phyloP scores from a whole-genome alignment of 2,888 invertebrate genomes.

The Cheilosia scutellata region DNA sequence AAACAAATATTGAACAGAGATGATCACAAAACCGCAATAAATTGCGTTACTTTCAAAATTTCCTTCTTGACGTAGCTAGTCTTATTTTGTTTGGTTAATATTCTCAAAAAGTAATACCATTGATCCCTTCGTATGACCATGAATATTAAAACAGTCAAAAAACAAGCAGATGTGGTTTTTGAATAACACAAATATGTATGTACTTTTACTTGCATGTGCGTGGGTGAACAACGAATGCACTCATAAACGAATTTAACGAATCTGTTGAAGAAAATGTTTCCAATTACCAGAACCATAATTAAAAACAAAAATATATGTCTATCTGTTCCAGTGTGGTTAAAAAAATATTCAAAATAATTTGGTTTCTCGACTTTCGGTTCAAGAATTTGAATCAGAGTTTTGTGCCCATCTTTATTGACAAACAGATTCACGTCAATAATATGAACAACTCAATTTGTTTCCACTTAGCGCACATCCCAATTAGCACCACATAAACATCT shows the following conservation, averaged over 20 bases:
- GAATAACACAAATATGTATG: no score
- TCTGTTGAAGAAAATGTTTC: background rate
- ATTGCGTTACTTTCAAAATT: no score
- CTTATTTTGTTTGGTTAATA: no score
- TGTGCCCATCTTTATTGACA: background rate
- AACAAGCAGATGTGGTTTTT: no score
- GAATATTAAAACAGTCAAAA: no score
- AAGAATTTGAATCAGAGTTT: background rate
- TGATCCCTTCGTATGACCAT: no score
- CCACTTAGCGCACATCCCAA: conserved; percentile 21
- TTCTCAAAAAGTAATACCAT: no score
- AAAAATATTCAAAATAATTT: background rate
- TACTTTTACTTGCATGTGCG: background rate
- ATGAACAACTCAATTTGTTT: conserved; percentile 20
- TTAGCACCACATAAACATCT: conserved; percentile 21
- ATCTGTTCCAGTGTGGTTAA: background rate
- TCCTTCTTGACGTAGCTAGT: no score
- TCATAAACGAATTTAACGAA: background rate
- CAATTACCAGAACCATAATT: background rate
- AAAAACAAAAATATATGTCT: background rate
- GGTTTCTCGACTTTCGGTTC: background rate
- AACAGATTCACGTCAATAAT: background rate
- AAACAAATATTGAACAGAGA: no score
- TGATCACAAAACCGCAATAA: no score
- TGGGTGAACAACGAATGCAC: background rate